These are phyloP conservation scores for Prenolepis imparis DNA, from an alignment of 2,888 invertebrate genomes.

Conservation along the genomic window DNA sequence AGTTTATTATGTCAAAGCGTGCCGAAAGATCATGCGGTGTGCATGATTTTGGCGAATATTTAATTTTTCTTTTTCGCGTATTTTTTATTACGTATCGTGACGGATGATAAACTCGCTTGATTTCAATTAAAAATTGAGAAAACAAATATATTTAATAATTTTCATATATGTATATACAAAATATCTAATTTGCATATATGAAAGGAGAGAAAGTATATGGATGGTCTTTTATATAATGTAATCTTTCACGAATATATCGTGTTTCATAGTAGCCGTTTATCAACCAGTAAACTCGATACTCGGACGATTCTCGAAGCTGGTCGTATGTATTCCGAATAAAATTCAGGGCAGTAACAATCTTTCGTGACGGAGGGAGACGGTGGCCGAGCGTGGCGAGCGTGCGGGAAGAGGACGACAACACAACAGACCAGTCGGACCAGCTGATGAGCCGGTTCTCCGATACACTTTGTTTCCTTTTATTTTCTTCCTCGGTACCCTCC, in stretches of 20 bases:
- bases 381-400: constrained; percentile 34
- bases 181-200: neutral
- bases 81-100: neutral
- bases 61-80: neutral
- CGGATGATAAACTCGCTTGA: neutral
- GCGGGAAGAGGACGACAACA: constrained; percentile 71
- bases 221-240: neutral
- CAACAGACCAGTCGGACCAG: constrained; percentile 84
- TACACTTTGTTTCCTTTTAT: constrained; percentile 83
- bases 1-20: constrained; percentile 67
- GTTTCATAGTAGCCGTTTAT: constrained; percentile 56
- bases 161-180: neutral
- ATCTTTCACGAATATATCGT: constrained; percentile 5
- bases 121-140: neutral
- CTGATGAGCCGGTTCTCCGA: constrained; percentile 85
- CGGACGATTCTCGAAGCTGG: constrained; percentile 57
- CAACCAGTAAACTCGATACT: constrained; percentile 63
- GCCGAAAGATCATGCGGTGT: constrained; percentile 53
- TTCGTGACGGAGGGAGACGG: constrained; percentile 69
- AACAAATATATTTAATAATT: constrained; percentile 10
- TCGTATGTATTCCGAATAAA: constrained; percentile 79
- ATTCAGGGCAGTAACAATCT: constrained; percentile 82
- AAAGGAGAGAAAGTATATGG: neutral
- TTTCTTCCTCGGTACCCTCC: constrained; percentile 73
- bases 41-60: constrained; percentile 1